These are phyloP conservation scores for Dasysyrphus albostriatus DNA, from an alignment of 2,888 invertebrate genomes.

Conservation along the genomic window DNA sequence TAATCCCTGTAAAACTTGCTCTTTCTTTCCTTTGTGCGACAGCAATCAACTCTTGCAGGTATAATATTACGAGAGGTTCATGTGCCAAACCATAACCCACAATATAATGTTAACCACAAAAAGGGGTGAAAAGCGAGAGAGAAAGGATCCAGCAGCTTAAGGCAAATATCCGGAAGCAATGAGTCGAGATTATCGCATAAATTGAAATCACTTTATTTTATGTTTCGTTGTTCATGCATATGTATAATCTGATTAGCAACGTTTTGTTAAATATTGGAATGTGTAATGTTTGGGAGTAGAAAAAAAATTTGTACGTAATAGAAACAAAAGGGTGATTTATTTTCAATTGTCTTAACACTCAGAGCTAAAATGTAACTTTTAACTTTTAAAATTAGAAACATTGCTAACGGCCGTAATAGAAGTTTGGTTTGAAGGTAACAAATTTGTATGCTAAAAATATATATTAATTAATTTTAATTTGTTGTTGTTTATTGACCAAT, in stretches of 20 bases:
- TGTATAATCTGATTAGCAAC: slow-evolving; percentile 59
- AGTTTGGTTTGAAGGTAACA: too few relatives aligned
- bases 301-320: too few relatives aligned
- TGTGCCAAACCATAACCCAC: slow-evolving; percentile 15
- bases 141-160: slow-evolving; percentile 41
- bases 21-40: slow-evolving; percentile 10
- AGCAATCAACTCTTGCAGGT: slow-evolving; percentile 38
- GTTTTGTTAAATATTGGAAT: slow-evolving; percentile 27
- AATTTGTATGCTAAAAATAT: too few relatives aligned
- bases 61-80: slow-evolving; percentile 30
- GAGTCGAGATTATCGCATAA: slow-evolving; percentile 69
- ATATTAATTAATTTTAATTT: too few relatives aligned
- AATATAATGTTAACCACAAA: slow-evolving; percentile 22
- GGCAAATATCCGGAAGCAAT: slow-evolving; percentile 71
- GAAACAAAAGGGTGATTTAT: not conserved
- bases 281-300: slow-evolving; percentile 13
- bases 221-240: slow-evolving; percentile 47
- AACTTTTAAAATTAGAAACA: not conserved
- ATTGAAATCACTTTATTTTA: slow-evolving; percentile 68
- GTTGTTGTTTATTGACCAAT: too few relatives aligned
- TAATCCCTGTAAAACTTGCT: slow-evolving; percentile 50
- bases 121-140: not conserved
- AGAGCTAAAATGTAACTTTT: not conserved
- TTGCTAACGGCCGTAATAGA: too few relatives aligned
- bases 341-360: not conserved